A percentile compares a stretch with the other conserved stretches of the same genome.
Evolutionary conservation across 2,113 vertebrate genomes (phyloP).

Genomic region (Ceyx melanurus): DNA sequence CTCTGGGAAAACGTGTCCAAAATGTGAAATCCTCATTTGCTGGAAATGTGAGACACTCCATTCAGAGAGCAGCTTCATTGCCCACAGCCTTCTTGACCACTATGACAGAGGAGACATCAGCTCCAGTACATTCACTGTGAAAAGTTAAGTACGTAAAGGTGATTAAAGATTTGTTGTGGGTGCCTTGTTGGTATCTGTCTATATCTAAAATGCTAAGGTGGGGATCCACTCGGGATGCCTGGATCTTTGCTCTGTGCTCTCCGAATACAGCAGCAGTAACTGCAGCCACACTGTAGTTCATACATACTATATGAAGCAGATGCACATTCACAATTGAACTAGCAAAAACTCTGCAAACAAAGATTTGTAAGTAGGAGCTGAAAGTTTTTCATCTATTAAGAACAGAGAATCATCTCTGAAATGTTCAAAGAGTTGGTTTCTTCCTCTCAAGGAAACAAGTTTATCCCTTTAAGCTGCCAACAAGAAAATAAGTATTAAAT

Average conservation of each 20-base stretch:
- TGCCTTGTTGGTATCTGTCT: not conserved
- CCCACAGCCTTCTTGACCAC: conserved; percentile 74
- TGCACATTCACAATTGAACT: not conserved
- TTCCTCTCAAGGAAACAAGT: not conserved
- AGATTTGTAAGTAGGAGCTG: not conserved
- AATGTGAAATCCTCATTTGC: conserved; percentile 65
- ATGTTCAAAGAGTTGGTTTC: not conserved
- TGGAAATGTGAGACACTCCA: conserved; percentile 65
- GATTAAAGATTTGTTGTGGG: not conserved
- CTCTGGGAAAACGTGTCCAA: conserved; percentile 60
- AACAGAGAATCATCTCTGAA: not conserved
- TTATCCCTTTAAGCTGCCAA: not conserved
- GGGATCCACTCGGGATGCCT: not conserved
- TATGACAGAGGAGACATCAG: conserved; percentile 33
- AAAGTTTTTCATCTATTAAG: not conserved
- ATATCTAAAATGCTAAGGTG: too few species aligned
- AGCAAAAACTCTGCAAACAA: not conserved
- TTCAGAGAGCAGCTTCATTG: conserved; percentile 66
- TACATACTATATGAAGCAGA: not conserved
- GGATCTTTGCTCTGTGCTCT: accelerated
- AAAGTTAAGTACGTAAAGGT: not conserved
- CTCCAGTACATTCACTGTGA: not conserved
- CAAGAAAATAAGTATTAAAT: not conserved
- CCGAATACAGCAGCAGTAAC: accelerated
- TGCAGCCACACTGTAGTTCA: not conserved